Base-by-base conservation (phyloP, 2,888 invertebrate species). In the Tipula vernalis region DNA sequence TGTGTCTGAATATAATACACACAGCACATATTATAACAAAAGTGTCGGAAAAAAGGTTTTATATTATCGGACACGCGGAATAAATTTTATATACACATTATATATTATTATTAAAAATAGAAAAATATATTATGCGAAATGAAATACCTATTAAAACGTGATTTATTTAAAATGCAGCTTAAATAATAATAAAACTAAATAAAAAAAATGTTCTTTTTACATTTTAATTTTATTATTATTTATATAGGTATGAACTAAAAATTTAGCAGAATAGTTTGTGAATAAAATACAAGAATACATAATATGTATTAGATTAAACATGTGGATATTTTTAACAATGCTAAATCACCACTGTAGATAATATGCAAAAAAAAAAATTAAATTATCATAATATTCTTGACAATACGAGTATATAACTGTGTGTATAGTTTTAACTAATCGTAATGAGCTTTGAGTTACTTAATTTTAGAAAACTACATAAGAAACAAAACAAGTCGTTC, bases 131-230 rank as follows among this genome's bases (percentile, higher is more conserved):
- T 71, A 71, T 71, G 71, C 71, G 71, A 71, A 71, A 71, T 71
- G 71, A 71, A 71, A 71, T 71, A 71, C 71, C 71, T 71, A 71
- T 71, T 71, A 71, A 71, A 71, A 71, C 71, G 71, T 71, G 71
- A 71, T 71, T 71, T 71, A 71, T 71, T 71, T 71, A 71, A 71
- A 71, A 71, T 71, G 71, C 71, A 71, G 71, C 28, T 71, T 71
- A 71, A 71, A 71, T 71, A 71, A 71, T 57, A 71, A 71, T 71
- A 71, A 28, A 71, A 71, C 10, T 39, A 39, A 39, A 18, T 10
- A 18, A 71, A 28, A 28, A 51, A 51, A 51, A 5, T n/a, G 51
- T 51, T 51, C 51, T 51, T 71, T 71, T 71, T 71, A 71, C 71
- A 71, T 71, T 71, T 71, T 71, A 71, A 71, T 71, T 71, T 71